phyloP scores from a whole-genome alignment of 1,140 invertebrate genomes.

The Uloborus diversus region DNA sequence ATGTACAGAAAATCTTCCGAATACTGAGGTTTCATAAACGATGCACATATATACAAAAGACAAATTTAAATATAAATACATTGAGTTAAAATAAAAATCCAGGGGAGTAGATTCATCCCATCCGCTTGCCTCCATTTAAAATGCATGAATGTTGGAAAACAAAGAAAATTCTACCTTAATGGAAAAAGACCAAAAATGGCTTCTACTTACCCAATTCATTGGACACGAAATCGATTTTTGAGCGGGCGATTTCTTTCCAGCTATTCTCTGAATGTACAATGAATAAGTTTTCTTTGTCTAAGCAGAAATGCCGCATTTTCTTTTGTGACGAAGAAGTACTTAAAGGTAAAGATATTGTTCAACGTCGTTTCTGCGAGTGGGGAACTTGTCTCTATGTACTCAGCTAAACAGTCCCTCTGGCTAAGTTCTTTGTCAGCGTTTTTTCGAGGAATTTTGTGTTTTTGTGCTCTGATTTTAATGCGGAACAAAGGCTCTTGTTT shows the following conservation, averaged over 20 bases:
- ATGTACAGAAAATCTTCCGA: no score
- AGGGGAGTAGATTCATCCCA: no score
- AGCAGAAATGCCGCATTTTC: constrained; percentile 44
- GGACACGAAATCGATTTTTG: constrained; percentile 32
- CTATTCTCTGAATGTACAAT: constrained; percentile 21
- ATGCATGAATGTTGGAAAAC: background rate
- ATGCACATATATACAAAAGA: no score
- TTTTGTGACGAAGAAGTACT: constrained; percentile 46
- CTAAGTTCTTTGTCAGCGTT: constrained; percentile 41
- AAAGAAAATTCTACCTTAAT: no score
- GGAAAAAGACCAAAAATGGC: background rate
- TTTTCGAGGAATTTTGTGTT: constrained; percentile 19
- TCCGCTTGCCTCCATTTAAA: no score
- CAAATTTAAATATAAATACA: no score
- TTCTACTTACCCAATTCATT: constrained; percentile 41
- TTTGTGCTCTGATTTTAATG: constrained; percentile 31
- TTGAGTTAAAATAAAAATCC: no score
- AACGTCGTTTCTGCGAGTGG: constrained; percentile 17
- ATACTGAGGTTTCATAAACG: no score
- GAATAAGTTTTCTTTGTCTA: constrained; percentile 52
- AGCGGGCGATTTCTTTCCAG: constrained; percentile 28
- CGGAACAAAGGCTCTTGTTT: constrained; percentile 26
- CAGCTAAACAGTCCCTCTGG: constrained; percentile 36
- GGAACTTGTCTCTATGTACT: constrained; percentile 41
- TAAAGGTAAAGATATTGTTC: constrained; percentile 43